A percentile compares a stretch with the other conserved stretches of the same genome.
Conservation (phyloP, 2,888 invertebrate species). For the Neoaliturus tenellus region DNA sequence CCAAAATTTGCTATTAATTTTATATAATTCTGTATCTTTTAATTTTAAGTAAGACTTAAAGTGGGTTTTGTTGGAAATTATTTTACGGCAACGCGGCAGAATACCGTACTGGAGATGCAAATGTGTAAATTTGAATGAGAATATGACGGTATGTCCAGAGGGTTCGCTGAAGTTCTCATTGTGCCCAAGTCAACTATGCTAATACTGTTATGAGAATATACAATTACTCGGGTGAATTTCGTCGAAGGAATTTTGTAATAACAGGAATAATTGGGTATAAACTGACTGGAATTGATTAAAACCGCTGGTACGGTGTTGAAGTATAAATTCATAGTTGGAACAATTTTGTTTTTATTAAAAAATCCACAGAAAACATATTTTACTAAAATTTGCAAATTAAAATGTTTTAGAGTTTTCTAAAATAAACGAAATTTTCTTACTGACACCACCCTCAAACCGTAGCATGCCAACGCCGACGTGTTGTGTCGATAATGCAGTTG, state of each 20-base stretch:
- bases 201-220: not conserved
- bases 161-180: not conserved
- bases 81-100: not conserved
- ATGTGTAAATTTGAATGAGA: slow-evolving; percentile 29
- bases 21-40: no score
- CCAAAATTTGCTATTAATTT: no score
- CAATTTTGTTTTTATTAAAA: no score
- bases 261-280: not conserved
- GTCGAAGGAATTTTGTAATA: not conserved
- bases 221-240: not conserved
- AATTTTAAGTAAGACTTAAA: no score
- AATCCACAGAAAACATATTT: no score
- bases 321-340: no score
- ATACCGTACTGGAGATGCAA: not conserved
- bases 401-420: no score
- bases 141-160: slow-evolving; percentile 13
- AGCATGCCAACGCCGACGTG: not conserved
- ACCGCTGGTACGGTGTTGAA: no score
- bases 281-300: no score
- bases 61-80: no score
- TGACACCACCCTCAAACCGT: not conserved
- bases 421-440: no score
- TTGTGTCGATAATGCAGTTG: not conserved
- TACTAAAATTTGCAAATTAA: no score
- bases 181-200: slow-evolving; percentile 26